Base-by-base conservation (phyloP, 2,888 invertebrate species). In the Scelioninae gen. 1 region DNA sequence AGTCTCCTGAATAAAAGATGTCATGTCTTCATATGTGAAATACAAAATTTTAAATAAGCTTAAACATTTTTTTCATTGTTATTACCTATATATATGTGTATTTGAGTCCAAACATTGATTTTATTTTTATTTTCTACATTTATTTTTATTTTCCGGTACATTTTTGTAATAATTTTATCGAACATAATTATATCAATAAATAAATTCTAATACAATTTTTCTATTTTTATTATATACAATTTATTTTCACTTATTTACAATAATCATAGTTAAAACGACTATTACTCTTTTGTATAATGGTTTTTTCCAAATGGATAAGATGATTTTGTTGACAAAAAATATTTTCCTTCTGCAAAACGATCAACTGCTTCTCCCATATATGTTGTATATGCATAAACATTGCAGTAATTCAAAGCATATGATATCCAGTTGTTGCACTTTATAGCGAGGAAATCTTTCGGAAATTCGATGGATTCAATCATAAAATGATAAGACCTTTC, bases 401-500 rank as follows among this genome's bases (percentile, higher is more conserved):
- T 72, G 84, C 94, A 94, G 32, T 92, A 88, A 0, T 93, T 93
- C 0, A 90, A 87, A 49, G 92, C 85, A 76, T 93, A 94, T n/a
- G 93, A 90, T 0, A 92, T 88, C 93, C 95, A 94, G 74, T 91
- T 93, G 3, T 93, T 91, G 88, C 96, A 96, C 5, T 93, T 93
- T 43, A 93, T 92, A 0, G 95, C 93, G 6, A 93, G 89, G 88
- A 95, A 96, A 0, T 93, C 93, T 43, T 88, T 88, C 0, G 92
- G 90, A 0, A 93, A 91, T n/a, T 92, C 91, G 55, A 96, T 94
- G 4, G 96, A 96, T 88, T 95, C 95, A 0, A 93, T 93, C 89
- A 95, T 96, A 86, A 93, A 95, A 83, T 93, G 90, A 88, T 94
- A 93, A 0, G 96, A 93, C 71, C 95, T 93, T 0, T 94, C 94